A percentile compares a stretch with the other conserved stretches of the same genome.
Evolutionary conservation across 2,888 invertebrate genomes (phyloP).

Genomic region (Acanthacorydalis orientalis): DNA sequence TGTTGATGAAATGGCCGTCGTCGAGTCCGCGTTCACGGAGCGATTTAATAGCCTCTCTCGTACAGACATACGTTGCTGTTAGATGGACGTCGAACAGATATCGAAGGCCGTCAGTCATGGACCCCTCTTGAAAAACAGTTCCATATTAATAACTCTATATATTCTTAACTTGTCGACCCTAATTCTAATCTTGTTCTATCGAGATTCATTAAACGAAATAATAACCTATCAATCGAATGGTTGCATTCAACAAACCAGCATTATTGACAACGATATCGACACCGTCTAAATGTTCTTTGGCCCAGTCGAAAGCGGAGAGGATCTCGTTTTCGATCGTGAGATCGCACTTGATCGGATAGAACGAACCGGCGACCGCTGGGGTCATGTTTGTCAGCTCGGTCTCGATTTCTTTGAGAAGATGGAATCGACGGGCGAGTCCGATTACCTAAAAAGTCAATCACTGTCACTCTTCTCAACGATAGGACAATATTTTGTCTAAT

Average conservation of each 20-base stretch:
- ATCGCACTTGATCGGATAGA: background rate
- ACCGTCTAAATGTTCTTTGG: background rate
- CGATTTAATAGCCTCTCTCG: conserved; percentile 10
- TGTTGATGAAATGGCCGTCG: conserved; percentile 13
- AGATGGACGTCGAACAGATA: too few relatives aligned
- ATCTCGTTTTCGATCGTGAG: background rate
- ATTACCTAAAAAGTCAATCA: background rate
- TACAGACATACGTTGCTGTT: conserved; percentile 5
- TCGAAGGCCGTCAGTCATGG: too few relatives aligned
- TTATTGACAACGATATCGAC: background rate
- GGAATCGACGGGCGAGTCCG: background rate
- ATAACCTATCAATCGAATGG: too few relatives aligned
- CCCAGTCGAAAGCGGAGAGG: background rate
- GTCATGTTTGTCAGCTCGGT: background rate
- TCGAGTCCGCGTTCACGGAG: conserved; percentile 10
- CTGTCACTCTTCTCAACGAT: too few relatives aligned
- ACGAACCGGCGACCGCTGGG: background rate
- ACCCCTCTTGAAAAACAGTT: too few relatives aligned
- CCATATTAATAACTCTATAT: too few relatives aligned
- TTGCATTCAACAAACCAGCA: too few relatives aligned
- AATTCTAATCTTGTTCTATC: too few relatives aligned
- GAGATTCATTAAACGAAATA: too few relatives aligned
- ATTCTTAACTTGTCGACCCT: too few relatives aligned
- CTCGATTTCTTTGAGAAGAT: background rate
- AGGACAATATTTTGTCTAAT: too few relatives aligned